Conservation (phyloP, 30 jellyfish, hydroid and myxozoan species). For the Sanderia malayensis region DNA sequence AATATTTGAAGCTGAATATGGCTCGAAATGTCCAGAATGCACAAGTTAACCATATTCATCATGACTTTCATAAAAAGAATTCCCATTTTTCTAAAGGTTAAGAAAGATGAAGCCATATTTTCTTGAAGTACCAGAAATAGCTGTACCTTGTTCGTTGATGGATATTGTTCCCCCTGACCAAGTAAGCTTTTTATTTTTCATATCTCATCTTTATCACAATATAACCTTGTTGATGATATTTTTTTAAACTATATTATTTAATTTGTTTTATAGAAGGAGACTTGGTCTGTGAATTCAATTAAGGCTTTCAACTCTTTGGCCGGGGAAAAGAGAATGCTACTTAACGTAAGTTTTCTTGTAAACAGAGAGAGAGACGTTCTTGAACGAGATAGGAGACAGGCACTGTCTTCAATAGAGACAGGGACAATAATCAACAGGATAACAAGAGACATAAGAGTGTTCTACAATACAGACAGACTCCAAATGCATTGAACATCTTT, state of each 20-base stretch:
- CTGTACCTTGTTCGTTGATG: conserved; percentile 78
- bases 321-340: conserved; percentile 72
- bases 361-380: too few species aligned
- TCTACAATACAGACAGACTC: too few species aligned
- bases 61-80: too few species aligned
- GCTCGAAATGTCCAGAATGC: too few species aligned
- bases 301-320: conserved; percentile 77
- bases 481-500: too few species aligned
- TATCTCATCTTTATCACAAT: neutral
- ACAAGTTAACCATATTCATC: too few species aligned
- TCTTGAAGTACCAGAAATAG: conserved; percentile 89
- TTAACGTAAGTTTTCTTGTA: conserved; percentile 82
- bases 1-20: too few species aligned
- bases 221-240: neutral
- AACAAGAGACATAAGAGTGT: too few species aligned
- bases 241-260: neutral
- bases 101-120: conserved; percentile 65
- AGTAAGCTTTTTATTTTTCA: conserved; percentile 28
- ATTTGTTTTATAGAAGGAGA: conserved; percentile 42
- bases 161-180: conserved; percentile 87
- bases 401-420: too few species aligned
- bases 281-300: conserved; percentile 77
- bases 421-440: too few species aligned
- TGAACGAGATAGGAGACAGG: too few species aligned
- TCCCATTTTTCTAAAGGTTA: conserved; percentile 52